Evolutionary conservation across 2,113 vertebrate genomes (phyloP), one percentile per base, ranked within the genome.

Genomic region (Bubo scandiacus): DNA sequence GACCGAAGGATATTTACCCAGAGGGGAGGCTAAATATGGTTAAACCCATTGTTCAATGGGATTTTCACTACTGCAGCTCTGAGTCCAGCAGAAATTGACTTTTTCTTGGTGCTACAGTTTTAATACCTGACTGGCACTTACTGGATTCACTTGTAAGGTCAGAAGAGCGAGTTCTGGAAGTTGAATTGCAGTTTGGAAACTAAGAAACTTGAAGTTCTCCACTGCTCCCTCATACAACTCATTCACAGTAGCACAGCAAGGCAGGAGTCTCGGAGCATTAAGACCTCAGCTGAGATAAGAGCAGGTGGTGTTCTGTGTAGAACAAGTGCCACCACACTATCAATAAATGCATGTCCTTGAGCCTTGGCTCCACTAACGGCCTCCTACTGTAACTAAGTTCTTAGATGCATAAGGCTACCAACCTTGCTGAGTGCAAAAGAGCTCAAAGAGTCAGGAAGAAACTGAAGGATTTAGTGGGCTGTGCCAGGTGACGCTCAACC

Each of bases 31-130:
- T 73, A 87, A 92, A 84, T 85, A 55, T 47, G 26, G 77, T 80
- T 77, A 90, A 91, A 85, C 7, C 5, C 13, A 36, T 92, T 95
- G 73, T 81, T 94, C 59, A 79, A 40, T 68, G 68, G 40, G 68
- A 88, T 94, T 94, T 91, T 88, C 78, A 67, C 45, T 95, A 26
- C 61, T 93, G 72, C 67, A 84, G 51, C 61, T 94, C 47, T 58
- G 36, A 74, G 42, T 81, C 66, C 7, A 8, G 61, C 52, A 95
- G 54, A 96, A 88, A 94, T 22, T 21, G 3, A 78, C 71, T 90
- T 93, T 81, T 81, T 84, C 57, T 92, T 91, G 73, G 68, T 30
- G 55, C 30, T 86, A 5, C 0, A 0, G 20, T 75, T 92, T 95
- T 86, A 86, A 67, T 68, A 68, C 11, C 36, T 89, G 27, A 63